Base-by-base conservation (phyloP, 1,140 invertebrate species). In the Telenomus remus region DNA sequence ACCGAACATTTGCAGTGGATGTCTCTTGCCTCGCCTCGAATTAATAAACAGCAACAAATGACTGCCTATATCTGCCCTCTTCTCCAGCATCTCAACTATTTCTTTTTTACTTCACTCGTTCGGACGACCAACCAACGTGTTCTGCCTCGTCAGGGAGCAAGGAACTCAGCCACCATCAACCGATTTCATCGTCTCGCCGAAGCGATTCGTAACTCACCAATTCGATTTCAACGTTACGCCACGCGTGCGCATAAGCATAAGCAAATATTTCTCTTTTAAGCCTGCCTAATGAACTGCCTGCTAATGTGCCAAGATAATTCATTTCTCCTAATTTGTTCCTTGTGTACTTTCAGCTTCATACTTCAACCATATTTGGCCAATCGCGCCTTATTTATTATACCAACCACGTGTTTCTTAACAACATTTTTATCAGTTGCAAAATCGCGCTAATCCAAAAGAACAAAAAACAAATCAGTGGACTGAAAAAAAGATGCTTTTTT, bases 11-110 rank as follows among this genome's bases (percentile, higher is more conserved):
- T 79, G 81, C 80, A 82, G 81, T 85, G 80, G 82, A 83, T 81
- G 81, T 83, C 77, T 86, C 81, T 83, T 80, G 82, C 80, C 82
- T 85, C 82, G 81, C 77, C 81, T 85, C 82, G 83, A 86, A 87
- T 87, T 87, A 87, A 87, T 87, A 85, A 87, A 85, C 83, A 86
- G 81, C 83, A 84, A 86, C 85, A 85, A 85, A 86, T 85, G 81
- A 84, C 81, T 82, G 81, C 80, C 81, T 81, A 84, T 85, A 81
- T 82, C 81, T 81, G 78, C 81, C 81, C 80, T 80, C 80, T 80
- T 83, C 78, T 11, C 34, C 79, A 61, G 77, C 79, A 66, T 51
- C 59, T 70, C 73, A 59, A 55, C 65, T 75, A 39, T 76, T 76
- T 57, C 47, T 73, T 70, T 76, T 69, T 64, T 63, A 35, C 47